These are phyloP conservation scores for Drosophila fulvimacula DNA, from an alignment of 2,888 invertebrate genomes.

Conservation along the genomic window DNA sequence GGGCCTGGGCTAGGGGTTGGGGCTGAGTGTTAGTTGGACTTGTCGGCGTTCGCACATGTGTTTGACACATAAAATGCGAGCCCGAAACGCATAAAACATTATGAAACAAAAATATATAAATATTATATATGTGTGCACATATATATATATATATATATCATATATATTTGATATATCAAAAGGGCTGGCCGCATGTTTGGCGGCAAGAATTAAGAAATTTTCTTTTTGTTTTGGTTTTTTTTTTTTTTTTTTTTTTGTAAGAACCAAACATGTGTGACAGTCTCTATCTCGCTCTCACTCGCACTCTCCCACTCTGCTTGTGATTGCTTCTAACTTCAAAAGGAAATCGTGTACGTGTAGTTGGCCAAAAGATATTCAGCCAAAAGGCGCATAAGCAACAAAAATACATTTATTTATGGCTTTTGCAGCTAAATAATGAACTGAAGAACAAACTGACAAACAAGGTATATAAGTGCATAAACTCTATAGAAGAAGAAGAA, in stretches of 20 bases:
- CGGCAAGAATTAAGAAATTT: conserved; percentile 45
- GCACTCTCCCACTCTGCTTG: background rate
- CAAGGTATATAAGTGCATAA: conserved; percentile 21
- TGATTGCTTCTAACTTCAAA: conserved; percentile 48
- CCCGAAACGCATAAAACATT: conserved; percentile 1
- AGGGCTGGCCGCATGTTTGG: conserved; percentile 36
- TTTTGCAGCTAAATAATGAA: conserved; percentile 51
- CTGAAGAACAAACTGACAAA: conserved; percentile 12
- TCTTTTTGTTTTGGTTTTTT: no score
- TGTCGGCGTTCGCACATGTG: conserved; percentile 39
- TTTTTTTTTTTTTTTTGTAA: conserved; percentile 6
- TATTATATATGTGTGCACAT: background rate
- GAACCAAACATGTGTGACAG: conserved; percentile 29
- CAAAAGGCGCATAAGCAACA: conserved; percentile 46
- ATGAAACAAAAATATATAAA: background rate
- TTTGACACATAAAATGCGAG: conserved; percentile 49
- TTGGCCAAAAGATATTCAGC: conserved; percentile 45
- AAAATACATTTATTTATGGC: conserved; percentile 51
- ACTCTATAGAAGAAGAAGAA: conserved; percentile 12
- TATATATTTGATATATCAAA: conserved; percentile 29
- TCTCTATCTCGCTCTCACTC: background rate
- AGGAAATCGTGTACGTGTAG: conserved; percentile 43
- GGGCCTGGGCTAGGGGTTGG: background rate
- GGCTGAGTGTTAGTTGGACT: background rate
- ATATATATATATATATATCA: background rate